Conservation (phyloP, 2,113 vertebrate genomes). For the Rynchops niger region DNA sequence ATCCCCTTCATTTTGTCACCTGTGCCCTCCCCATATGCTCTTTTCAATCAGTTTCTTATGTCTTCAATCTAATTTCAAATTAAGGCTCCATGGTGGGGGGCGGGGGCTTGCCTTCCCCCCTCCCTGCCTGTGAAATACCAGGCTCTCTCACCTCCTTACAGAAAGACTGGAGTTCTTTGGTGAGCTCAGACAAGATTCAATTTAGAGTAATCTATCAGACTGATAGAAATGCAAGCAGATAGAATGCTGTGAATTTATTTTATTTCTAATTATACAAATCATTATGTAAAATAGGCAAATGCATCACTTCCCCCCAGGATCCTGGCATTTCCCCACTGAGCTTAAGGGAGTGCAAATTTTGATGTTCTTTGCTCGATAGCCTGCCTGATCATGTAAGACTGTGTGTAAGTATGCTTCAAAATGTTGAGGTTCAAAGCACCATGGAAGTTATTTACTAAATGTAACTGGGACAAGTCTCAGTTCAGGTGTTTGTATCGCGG, state of each 20-base stretch:
- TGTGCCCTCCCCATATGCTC: background rate
- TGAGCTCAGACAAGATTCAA: background rate
- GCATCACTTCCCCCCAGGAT: background rate
- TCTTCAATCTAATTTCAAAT: conserved; percentile 24
- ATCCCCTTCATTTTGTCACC: conserved; percentile 37
- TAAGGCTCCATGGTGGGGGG: background rate
- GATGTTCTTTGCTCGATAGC: conserved; percentile 33
- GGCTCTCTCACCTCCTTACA: background rate
- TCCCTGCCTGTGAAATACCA: background rate
- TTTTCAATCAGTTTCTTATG: conserved; percentile 30
- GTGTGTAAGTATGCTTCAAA: background rate
- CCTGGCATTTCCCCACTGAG: conserved; percentile 32
- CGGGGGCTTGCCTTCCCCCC: background rate
- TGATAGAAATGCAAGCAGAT: conserved; percentile 45
- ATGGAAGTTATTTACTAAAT: background rate
- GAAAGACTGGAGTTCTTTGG: background rate
- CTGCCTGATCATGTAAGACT: conserved; percentile 28
- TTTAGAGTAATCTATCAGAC: conserved; percentile 19
- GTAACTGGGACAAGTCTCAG: background rate
- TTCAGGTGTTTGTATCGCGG: background rate
- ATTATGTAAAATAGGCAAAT: conserved; percentile 21
- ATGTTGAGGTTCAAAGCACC: background rate
- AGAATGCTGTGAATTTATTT: background rate
- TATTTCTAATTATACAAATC: conserved; percentile 51
- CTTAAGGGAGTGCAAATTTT: conserved; percentile 35